Percentiles rank a stretch among this genome's conserved stretches.
phyloP scores from a whole-genome alignment of 2,113 vertebrate genomes.

The Austrofundulus limnaeus region DNA sequence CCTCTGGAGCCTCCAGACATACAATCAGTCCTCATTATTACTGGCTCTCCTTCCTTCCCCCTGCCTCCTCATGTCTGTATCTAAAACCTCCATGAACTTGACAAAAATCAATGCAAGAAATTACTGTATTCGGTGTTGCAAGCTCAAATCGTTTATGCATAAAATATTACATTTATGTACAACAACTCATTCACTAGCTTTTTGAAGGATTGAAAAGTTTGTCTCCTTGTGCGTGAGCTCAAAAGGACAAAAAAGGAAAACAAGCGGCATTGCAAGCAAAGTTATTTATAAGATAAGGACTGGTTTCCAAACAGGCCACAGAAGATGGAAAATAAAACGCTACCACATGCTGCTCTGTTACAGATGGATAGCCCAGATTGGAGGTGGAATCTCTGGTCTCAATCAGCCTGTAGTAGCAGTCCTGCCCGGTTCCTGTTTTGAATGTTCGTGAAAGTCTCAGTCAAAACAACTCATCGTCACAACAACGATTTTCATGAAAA shows the following conservation, averaged over 20 bases:
- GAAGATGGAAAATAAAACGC: conserved; percentile 58
- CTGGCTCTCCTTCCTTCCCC: conserved; percentile 34
- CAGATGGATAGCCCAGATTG: conserved; percentile 64
- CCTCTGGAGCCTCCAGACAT: conserved; percentile 63
- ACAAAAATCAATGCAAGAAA: conserved; percentile 31
- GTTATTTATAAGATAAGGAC: conserved; percentile 64
- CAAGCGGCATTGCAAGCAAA: conserved; percentile 41
- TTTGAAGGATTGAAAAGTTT: conserved; percentile 21
- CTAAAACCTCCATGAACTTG: conserved; percentile 33
- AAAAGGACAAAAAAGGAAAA: conserved; percentile 4
- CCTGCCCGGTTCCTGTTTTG: conserved; percentile 36
- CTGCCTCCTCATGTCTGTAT: conserved; percentile 37
- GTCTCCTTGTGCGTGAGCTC: conserved; percentile 3
- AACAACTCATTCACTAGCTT: conserved; percentile 28
- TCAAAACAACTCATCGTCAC: conserved; percentile 46
- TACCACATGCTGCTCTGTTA: conserved; percentile 52
- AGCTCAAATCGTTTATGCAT: conserved; percentile 11
- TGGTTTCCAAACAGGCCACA: conserved; percentile 42
- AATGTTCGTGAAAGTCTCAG: conserved; percentile 43
- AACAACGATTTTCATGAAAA: conserved; percentile 44
- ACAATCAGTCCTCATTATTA: conserved; percentile 72
- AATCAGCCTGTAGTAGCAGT: conserved; percentile 42
- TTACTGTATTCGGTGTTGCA: conserved; percentile 25
- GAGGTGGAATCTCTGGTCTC: conserved; percentile 44
- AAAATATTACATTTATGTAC: conserved; percentile 31